phyloP scores from a whole-genome alignment of 2,113 vertebrate genomes.

The Spheniscus mendiculus region DNA sequence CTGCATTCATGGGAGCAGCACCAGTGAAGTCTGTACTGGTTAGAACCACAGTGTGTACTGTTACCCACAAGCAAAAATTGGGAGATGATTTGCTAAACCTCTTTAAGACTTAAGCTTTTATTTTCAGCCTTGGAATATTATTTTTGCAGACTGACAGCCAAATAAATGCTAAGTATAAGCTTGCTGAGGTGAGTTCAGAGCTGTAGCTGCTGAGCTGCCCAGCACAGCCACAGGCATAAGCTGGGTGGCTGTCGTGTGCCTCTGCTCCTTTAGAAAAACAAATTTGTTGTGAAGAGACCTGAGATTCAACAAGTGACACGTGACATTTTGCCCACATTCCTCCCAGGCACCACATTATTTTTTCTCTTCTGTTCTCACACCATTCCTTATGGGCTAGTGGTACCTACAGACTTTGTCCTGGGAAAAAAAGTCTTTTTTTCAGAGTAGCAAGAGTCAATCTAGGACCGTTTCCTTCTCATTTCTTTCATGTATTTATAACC shows the following conservation, averaged over 20 bases:
- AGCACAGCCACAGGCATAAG: background rate
- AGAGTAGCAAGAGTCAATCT: background rate
- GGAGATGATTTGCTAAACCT: background rate
- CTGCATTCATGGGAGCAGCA: accelerated
- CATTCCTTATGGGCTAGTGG: background rate
- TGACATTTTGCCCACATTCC: background rate
- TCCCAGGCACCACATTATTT: background rate
- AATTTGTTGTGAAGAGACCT: background rate
- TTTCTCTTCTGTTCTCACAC: background rate
- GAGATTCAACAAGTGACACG: background rate
- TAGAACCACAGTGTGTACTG: accelerated
- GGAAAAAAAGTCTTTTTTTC: background rate
- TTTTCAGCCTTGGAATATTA: background rate
- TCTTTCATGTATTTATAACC: background rate
- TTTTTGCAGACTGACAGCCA: background rate
- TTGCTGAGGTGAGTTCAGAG: background rate
- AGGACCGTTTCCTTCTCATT: background rate
- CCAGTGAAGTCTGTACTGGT: no score
- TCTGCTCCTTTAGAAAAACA: background rate
- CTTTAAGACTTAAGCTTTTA: background rate
- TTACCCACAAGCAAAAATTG: background rate
- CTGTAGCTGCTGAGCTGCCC: background rate
- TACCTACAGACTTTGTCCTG: background rate
- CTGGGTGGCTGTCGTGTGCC: background rate
- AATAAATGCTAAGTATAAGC: background rate